Evolutionary conservation across 2,888 invertebrate species (phyloP).

Genomic region (Criorhina ranunculi): DNA sequence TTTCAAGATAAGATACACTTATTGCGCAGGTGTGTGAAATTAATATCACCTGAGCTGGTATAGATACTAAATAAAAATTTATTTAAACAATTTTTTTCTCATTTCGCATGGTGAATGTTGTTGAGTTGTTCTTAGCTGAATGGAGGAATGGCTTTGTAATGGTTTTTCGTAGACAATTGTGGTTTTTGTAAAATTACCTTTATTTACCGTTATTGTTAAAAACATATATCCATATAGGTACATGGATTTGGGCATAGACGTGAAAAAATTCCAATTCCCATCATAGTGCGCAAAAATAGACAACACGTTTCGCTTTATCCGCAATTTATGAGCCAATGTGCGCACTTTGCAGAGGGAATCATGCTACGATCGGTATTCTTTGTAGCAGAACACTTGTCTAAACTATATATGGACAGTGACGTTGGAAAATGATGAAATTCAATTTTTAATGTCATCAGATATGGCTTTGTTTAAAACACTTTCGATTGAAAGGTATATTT

Average conservation of each 20-base stretch:
- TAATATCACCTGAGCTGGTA: constrained; percentile 34
- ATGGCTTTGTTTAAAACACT: no score
- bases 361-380: neutral
- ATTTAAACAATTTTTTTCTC: neutral
- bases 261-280: no score
- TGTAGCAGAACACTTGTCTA: neutral
- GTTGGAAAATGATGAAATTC: no score
- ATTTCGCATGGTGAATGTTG: neutral
- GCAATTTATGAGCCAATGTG: constrained; percentile 9
- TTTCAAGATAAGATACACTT: constrained; percentile 61
- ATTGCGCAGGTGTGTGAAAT: constrained; percentile 59
- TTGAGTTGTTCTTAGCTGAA: no score
- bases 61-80: constrained; percentile 9
- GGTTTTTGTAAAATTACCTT: constrained; percentile 5
- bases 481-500: no score
- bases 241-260: neutral
- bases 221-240: no score
- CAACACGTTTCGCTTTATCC: constrained; percentile 37
- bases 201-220: constrained; percentile 2
- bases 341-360: constrained; percentile 14
- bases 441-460: no score
- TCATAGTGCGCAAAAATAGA: neutral
- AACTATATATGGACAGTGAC: neutral
- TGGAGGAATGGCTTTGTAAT: neutral
- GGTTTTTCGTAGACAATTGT: neutral